Conservation (phyloP, 1,140 invertebrate genomes). For the Gyrodactylus bullatarudis region DNA sequence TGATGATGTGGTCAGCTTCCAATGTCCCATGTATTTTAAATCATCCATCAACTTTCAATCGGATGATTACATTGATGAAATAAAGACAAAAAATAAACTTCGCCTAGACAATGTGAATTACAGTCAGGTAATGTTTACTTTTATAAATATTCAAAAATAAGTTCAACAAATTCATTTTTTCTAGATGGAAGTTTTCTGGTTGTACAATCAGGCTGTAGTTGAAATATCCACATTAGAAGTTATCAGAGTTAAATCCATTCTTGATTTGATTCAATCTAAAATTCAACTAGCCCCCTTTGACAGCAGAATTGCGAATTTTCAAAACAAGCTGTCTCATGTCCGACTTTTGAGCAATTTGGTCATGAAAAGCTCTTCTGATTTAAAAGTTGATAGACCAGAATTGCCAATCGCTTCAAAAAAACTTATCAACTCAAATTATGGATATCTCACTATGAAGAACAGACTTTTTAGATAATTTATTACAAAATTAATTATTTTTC, state of each 20-base stretch:
- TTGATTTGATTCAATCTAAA: background rate
- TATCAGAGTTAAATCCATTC: background rate
- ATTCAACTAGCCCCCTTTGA: background rate
- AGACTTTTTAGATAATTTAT: background rate
- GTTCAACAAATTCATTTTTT: background rate
- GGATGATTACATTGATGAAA: background rate
- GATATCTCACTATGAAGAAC: background rate
- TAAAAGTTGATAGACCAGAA: background rate
- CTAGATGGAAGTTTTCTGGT: background rate
- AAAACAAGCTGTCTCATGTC: no score
- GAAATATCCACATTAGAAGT: background rate
- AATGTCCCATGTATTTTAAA: no score
- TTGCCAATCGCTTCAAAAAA: background rate
- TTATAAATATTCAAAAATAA: no score
- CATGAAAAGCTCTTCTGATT: no score
- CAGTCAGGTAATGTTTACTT: background rate
- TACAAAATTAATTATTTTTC: background rate
- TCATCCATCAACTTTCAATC: no score
- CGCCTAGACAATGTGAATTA: background rate
- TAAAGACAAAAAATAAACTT: background rate
- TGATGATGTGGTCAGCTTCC: no score
- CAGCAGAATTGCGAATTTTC: no score
- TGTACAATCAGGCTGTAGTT: background rate
- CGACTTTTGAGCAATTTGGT: no score
- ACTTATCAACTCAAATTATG: background rate